Base-by-base conservation (phyloP, 2,113 vertebrate genomes). In the Lycaon pictus region DNA sequence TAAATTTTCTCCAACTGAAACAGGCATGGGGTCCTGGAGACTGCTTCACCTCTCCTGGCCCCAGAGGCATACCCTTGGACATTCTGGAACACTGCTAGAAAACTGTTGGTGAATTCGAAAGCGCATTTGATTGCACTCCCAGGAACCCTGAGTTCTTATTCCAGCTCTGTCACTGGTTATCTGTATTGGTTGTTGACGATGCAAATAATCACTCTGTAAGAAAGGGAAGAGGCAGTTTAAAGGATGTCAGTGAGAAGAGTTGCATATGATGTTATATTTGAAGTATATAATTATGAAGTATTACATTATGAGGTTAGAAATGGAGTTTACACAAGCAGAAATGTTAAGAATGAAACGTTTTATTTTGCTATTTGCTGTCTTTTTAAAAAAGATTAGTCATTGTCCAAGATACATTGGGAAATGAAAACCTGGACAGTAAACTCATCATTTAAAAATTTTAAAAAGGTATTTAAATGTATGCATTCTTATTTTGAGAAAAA, bases 371-470 rank as follows among this genome's bases (percentile, higher is more conserved):
- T 77, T 92, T 96, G 81, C 67, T n/a, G 84, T 7, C 2, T 90
- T 74, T 97, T 94, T 37, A 2, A 22, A 81, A 89, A 89, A 94
- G 17, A 5, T 88, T 90, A 56, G 27, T 95, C 19, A 89, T 3
- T 94, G 25, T 84, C 35, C 58, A 65, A 29, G 60, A 19, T 83
- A 94, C 23, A 89, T 43, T 72, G 76, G 20, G 72, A 91, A 90
- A 94, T 96, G 35, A 97, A 97, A 81, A 91, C 53, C 92, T 93
- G 23, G 76, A 80, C 55, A 71, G 3, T 90, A n/a, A 48, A 71
- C 43, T 77, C 32, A 37, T 94, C 29, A 43, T 93, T 95, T 65
- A 69, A 69, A 69, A 69, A 69, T 53, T 20, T 48, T 25, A 48
- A 35, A 82, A 62, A n/a, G 7, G 19, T 94, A 67, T 62, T 87